Percentiles rank a stretch among this genome's conserved stretches.
Evolutionary conservation across 92 coral and sea anemone genomes (phyloP).

Genomic region (Epizoanthus rinbou): DNA sequence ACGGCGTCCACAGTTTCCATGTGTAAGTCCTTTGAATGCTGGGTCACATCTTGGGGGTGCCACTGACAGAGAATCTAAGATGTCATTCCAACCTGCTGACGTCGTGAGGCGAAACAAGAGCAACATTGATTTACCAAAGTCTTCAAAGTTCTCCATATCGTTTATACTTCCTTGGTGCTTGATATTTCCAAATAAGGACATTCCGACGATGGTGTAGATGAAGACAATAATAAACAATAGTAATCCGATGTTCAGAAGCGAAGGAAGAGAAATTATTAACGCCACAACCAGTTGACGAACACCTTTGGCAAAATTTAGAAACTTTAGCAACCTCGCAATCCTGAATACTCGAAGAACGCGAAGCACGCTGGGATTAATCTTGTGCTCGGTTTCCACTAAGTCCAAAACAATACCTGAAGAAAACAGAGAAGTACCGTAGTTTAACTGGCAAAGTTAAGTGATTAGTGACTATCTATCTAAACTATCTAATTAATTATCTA

Average conservation of each 20-base stretch:
- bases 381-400: constrained; percentile 47
- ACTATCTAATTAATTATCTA: too few relatives aligned
- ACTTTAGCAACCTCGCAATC: constrained; percentile 84
- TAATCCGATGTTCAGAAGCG: constrained; percentile 85
- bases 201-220: constrained; percentile 94
- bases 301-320: constrained; percentile 87
- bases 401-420: constrained; percentile 75
- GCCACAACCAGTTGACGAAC: constrained; percentile 91
- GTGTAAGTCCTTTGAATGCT: constrained; percentile 37
- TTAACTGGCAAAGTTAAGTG: neutral
- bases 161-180: constrained; percentile 75
- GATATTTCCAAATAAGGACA: constrained; percentile 89
- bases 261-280: constrained; percentile 86
- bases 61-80: constrained; percentile 71
- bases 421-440: neutral
- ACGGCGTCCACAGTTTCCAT: constrained; percentile 67
- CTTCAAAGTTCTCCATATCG: constrained; percentile 84
- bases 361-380: constrained; percentile 81
- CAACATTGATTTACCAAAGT: constrained; percentile 79
- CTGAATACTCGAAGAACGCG: constrained; percentile 92
- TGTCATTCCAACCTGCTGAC: constrained; percentile 95
- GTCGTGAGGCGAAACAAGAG: constrained; percentile 87
- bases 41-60: constrained; percentile 81
- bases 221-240: constrained; percentile 83
- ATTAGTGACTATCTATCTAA: too few relatives aligned